A percentile compares a stretch with the other conserved stretches of the same genome.
Evolutionary conservation across 1,140 invertebrate genomes (phyloP).

Genomic region (Calephelis nemesis): DNA sequence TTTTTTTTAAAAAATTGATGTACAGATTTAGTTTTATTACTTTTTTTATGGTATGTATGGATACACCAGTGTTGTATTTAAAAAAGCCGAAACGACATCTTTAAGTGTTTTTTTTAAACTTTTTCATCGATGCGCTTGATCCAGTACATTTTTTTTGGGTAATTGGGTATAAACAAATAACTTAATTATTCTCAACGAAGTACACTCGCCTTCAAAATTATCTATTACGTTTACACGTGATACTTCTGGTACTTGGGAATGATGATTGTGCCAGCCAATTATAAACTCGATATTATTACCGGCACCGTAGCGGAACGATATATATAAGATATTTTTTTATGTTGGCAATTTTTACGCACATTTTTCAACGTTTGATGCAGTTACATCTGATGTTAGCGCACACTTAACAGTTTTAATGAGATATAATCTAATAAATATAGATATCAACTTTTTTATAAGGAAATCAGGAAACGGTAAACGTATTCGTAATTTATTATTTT

Average conservation of each 20-base stretch:
- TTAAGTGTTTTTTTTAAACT: too few species aligned
- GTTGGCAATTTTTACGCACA: conserved; percentile 33
- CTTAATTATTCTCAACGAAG: too few species aligned
- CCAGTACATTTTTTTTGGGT: too few species aligned
- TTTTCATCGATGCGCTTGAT: too few species aligned
- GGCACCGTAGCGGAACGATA: conserved; percentile 42
- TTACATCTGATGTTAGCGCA: not conserved
- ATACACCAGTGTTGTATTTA: too few species aligned
- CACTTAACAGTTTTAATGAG: not conserved
- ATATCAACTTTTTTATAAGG: not conserved
- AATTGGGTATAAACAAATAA: too few species aligned
- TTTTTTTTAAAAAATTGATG: too few species aligned
- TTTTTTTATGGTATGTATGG: too few species aligned
- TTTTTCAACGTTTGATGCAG: conserved; percentile 1
- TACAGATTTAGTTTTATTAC: too few species aligned
- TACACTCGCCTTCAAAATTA: too few species aligned
- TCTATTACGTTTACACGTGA: too few species aligned
- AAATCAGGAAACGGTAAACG: not conserved
- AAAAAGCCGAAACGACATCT: too few species aligned
- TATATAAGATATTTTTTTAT: conserved; percentile 37
- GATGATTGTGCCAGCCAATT: conserved; percentile 1
- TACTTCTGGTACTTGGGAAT: not conserved
- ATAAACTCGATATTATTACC: conserved; percentile 15
- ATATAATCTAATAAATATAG: not conserved
- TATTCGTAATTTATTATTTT: not conserved